Conservation (phyloP, 1,140 invertebrate genomes). For the Camponotus floridanus region DNA sequence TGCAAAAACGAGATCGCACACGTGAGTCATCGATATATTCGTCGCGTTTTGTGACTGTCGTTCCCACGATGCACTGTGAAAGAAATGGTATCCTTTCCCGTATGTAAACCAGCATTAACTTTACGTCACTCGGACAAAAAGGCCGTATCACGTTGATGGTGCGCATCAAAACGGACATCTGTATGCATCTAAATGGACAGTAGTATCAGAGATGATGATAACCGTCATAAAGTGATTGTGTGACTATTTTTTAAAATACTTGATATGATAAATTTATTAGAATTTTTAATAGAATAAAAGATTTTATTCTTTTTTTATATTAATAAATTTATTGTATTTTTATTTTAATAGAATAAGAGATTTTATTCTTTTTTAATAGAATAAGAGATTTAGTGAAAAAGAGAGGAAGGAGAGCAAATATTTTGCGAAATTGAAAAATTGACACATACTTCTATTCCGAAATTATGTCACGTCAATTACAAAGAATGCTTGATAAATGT, state of each 20-base stretch:
- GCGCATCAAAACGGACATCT: neutral
- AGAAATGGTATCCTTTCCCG: constrained; percentile 39
- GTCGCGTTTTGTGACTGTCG: constrained; percentile 20
- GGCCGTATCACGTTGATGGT: neutral
- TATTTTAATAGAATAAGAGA: too few relatives aligned
- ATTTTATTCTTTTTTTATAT: too few relatives aligned
- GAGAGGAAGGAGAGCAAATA: neutral
- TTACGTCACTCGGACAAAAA: constrained; percentile 13
- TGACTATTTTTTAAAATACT: neutral
- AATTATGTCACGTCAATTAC: constrained; percentile 38
- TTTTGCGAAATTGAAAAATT: constrained; percentile 6
- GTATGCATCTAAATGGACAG: neutral
- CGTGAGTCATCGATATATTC: constrained; percentile 74
- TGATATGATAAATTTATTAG: neutral
- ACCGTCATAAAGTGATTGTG: neutral
- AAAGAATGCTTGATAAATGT: constrained; percentile 46
- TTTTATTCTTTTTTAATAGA: neutral
- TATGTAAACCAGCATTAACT: constrained; percentile 8
- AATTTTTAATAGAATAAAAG: too few relatives aligned
- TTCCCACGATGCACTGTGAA: constrained; percentile 68
- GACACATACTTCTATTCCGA: neutral
- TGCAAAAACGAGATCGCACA: constrained; percentile 75
- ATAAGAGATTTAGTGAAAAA: neutral
- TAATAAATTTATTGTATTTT: too few relatives aligned
- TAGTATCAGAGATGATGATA: neutral